Base-by-base conservation (phyloP, 1,140 invertebrate species). In the Conus ventricosus region DNA sequence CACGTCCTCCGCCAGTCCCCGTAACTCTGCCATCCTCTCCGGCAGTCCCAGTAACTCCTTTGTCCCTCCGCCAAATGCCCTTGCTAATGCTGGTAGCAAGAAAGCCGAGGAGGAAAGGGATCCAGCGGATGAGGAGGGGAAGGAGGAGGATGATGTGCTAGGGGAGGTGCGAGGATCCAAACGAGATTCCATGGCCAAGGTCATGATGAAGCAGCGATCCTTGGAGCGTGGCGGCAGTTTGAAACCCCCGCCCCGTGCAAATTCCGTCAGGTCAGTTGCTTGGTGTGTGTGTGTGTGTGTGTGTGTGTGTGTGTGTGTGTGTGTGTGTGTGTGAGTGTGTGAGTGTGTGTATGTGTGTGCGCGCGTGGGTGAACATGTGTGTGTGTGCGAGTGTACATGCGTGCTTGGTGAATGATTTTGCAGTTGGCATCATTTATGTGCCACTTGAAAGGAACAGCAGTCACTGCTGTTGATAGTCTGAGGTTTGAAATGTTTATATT, bases 151-250 rank as follows among this genome's bases (percentile, higher is more conserved):
- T 54, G 60, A 15, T n/a, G 25, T 11, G 23, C 10, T 5, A 15
- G 57, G 0, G 76, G 17, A 23, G 57, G 60, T 23, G 57, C 8
- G 57, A 15, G 57, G 8, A 15, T 15, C 60, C 25, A 83, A 83
- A 54, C 55, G 53, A n/a, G 87, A 88, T n/a, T n/a, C 75, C 82
- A 15, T 82, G 85, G 17, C 53, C 3, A 54, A 55, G 71, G 75
- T 87, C n/a, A 6, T 90, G 23, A 53, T 92, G 71, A 94, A 93
- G 86, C 89, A 91, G 23, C 83, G 90, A 27, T 92, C 92, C 17
- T 76, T 93, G 75, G 91, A 93, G 87, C 90, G 92, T 85, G 91
- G 91, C 53, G 93, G 93, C 11, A 92, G 90, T 51, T 87, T 93
- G 8, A 87, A 90, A 39, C 93, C 93, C 8, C 93, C 93, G 51